Base-by-base conservation (phyloP, 2,113 vertebrate genomes). In the Centropus bengalensis region DNA sequence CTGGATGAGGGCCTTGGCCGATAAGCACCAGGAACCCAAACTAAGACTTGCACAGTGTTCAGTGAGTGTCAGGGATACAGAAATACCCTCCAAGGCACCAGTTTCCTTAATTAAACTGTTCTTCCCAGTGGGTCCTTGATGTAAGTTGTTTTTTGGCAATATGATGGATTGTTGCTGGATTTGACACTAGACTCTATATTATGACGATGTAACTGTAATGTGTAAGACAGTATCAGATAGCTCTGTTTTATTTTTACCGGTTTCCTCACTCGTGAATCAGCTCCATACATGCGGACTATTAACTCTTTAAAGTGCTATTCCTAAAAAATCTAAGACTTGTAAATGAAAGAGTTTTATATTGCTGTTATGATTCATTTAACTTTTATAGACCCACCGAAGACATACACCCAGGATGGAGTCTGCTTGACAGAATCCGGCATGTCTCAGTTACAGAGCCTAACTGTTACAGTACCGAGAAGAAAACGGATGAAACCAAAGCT, bases 331-430 rank as follows among this genome's bases (percentile, higher is more conserved):
- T 66, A 63, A 89, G 63, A 42, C 67, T 90, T 96, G 44, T 86
- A 60, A 93, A 81, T 83, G 40, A 78, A 91, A 91, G 56, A 66
- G 69, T 96, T 95, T 94, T 93, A 47, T 96, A 84, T 96, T 64
- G 93, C 78, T 89, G 80, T 96, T 93, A 82, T 82, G 83, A 89
- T 90, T 96, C 91, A 86, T 97, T 81, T 92, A 71, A 96, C 96
- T 93, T 96, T 95, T 94, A 81, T 97, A 99, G 99, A 99, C 96
- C 97, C 99, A 70, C 97, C 98, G 86, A 99, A 98, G 98, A 99
- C 99, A 2, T 99, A 99, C 96, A 99, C 99, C 63, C 99, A 99
- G 98, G 99, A 99, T 58, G 99, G 99, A 30, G 99, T 99, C 86
- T 99, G 99, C 97, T 97, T 99, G 96, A 99, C 99, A 1, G 99